A percentile compares a stretch with the other conserved stretches of the same genome.
Evolutionary conservation across 2,797 vertebrate genomes (phyloP).

Genomic region (Balearica regulorum): DNA sequence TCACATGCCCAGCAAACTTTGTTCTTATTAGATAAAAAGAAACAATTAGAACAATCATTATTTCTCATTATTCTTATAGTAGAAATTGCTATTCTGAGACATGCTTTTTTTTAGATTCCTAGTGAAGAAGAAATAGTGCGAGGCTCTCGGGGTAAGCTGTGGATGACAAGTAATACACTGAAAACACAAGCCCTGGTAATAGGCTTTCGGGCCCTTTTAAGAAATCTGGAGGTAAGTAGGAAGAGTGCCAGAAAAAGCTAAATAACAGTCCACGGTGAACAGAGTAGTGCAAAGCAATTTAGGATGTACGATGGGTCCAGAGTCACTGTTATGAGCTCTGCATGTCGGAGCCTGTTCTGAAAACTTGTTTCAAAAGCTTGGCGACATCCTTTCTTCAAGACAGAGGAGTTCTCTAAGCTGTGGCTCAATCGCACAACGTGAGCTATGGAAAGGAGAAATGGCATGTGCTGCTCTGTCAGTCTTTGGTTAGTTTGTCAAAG

Average conservation of each 20-base stretch:
- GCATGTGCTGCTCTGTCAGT: not conserved
- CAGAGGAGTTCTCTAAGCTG: not conserved
- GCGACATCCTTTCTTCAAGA: not conserved
- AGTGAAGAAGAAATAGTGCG: not conserved
- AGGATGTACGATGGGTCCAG: not conserved
- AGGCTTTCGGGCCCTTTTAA: not conserved
- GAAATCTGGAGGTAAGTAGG: not conserved
- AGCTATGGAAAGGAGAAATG: not conserved
- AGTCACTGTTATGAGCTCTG: not conserved
- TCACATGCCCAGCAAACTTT: not conserved
- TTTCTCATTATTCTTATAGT: not conserved
- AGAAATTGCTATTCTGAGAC: not conserved
- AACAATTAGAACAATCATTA: not conserved
- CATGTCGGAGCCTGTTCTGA: not conserved
- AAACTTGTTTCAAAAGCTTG: not conserved
- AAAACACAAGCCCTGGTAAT: not conserved
- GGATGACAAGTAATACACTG: not conserved
- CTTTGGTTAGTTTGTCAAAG: not conserved
- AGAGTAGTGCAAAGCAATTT: not conserved
- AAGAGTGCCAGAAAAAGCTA: not conserved
- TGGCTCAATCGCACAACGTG: fast-evolving
- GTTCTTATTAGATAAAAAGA: not conserved
- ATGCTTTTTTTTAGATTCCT: not conserved
- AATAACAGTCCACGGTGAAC: not conserved
- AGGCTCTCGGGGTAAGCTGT: not conserved